Conservation (phyloP, 1,140 invertebrate genomes). For the Calycopis cecrops region DNA sequence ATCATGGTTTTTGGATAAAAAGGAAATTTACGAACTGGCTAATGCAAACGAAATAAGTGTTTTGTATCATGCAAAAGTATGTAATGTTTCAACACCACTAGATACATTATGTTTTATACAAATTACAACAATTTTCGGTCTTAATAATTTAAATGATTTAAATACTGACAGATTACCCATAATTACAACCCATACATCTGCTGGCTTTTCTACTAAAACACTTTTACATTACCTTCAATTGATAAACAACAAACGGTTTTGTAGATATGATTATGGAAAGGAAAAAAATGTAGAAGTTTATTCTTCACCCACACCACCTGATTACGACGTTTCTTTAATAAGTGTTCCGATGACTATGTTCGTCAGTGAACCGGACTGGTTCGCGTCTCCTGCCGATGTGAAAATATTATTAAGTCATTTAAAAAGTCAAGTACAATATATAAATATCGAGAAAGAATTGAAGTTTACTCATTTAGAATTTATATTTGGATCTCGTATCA, state of each 20-base stretch:
- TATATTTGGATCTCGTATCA: slow-evolving; percentile 47
- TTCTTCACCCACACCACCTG: slow-evolving; percentile 37
- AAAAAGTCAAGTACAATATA: slow-evolving; percentile 33
- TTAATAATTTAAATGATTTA: slow-evolving; percentile 40
- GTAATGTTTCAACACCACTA: slow-evolving; percentile 27
- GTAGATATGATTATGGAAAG: slow-evolving; percentile 48
- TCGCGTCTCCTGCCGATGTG: slow-evolving; percentile 38
- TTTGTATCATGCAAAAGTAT: slow-evolving; percentile 40
- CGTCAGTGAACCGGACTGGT: slow-evolving; percentile 51
- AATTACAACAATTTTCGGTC: slow-evolving; percentile 39
- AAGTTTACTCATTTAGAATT: slow-evolving; percentile 59
- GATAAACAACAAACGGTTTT: slow-evolving; percentile 42
- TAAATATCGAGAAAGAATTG: slow-evolving; percentile 37
- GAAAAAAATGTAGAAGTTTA: slow-evolving; percentile 38
- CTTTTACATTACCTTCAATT: slow-evolving; percentile 55
- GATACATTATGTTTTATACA: slow-evolving; percentile 44
- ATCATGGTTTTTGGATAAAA: slow-evolving; percentile 23
- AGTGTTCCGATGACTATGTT: slow-evolving; percentile 42
- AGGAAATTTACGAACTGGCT: slow-evolving; percentile 29
- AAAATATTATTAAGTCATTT: slow-evolving; percentile 34
- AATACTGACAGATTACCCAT: slow-evolving; percentile 35
- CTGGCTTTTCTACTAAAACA: slow-evolving; percentile 45
- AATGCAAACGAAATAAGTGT: background rate
- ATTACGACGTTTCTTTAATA: slow-evolving; percentile 41
- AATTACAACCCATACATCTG: slow-evolving; percentile 49